phyloP scores from a whole-genome alignment of 2,888 invertebrate species.

The Aphrophora alni region DNA sequence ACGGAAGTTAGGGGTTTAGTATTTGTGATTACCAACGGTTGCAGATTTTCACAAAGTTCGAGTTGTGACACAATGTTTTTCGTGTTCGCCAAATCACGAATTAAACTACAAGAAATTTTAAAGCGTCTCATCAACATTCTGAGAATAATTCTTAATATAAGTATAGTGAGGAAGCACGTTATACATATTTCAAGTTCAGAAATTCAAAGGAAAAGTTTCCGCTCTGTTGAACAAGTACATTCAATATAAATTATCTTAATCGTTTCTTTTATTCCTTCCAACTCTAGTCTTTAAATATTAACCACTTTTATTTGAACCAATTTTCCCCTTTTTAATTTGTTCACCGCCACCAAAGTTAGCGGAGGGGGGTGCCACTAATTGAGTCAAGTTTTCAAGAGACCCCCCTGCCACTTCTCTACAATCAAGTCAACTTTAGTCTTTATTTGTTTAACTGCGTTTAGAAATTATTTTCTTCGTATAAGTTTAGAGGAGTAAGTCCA shows the following conservation, averaged over 20 bases:
- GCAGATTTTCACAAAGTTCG: too few species aligned
- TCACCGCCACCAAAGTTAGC: not conserved
- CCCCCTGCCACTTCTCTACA: not conserved
- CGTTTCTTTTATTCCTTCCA: not conserved
- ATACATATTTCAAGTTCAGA: too few species aligned
- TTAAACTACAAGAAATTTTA: too few species aligned
- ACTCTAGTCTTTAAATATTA: not conserved
- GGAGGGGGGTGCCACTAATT: not conserved
- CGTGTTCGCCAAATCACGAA: too few species aligned
- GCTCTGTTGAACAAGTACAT: not conserved
- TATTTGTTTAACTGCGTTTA: not conserved
- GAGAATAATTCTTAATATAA: too few species aligned
- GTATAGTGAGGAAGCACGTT: too few species aligned
- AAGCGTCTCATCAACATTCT: too few species aligned
- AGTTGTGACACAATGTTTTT: too few species aligned
- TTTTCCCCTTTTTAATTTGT: conserved; percentile 4
- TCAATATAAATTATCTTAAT: not conserved
- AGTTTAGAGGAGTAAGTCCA: too few species aligned
- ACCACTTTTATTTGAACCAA: not conserved
- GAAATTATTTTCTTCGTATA: not conserved
- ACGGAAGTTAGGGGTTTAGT: too few species aligned
- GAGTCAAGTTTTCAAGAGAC: conserved; percentile 2
- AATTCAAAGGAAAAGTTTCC: not conserved
- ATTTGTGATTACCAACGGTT: too few species aligned
- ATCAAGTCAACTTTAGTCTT: not conserved